phyloP scores from a whole-genome alignment of 2,888 invertebrate species.

The Microplitis deprimator region DNA sequence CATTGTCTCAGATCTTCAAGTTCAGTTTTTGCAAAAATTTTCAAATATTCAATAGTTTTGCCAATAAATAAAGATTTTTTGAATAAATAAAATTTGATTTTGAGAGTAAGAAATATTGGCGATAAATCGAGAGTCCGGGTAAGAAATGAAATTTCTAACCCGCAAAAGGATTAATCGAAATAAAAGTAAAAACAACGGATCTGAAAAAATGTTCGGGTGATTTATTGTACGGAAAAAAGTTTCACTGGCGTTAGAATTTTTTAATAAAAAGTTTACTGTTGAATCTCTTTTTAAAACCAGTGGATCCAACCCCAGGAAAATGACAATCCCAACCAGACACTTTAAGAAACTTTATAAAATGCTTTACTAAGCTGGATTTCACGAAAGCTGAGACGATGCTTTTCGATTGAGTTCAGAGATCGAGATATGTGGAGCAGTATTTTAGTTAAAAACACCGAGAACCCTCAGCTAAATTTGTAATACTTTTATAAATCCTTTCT shows the following conservation, averaged over 20 bases:
- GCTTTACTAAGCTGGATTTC: conserved; percentile 19
- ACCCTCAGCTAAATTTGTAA: not conserved
- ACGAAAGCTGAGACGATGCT: not conserved
- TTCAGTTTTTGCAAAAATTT: no score
- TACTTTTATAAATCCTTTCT: not conserved
- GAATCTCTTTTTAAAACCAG: not conserved
- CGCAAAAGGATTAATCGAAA: no score
- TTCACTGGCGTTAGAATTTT: not conserved
- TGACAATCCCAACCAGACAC: not conserved
- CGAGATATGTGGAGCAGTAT: not conserved
- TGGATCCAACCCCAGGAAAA: not conserved
- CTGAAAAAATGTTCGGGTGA: conserved; percentile 7
- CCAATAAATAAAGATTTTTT: no score
- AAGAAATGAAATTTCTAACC: no score
- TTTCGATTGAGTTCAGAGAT: conserved; percentile 5
- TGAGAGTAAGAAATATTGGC: no score
- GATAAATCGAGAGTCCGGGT: no score
- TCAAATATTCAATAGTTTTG: no score
- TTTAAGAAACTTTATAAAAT: conserved; percentile 5
- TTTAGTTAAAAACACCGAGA: not conserved
- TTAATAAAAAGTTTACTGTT: not conserved
- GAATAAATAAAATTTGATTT: no score
- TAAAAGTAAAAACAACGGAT: not conserved
- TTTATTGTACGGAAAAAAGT: not conserved
- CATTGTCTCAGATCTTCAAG: no score